Evolutionary conservation across 2,797 vertebrate genomes (phyloP), one percentile per base, ranked within the genome.

Genomic region (Notolabrus celidotus): DNA sequence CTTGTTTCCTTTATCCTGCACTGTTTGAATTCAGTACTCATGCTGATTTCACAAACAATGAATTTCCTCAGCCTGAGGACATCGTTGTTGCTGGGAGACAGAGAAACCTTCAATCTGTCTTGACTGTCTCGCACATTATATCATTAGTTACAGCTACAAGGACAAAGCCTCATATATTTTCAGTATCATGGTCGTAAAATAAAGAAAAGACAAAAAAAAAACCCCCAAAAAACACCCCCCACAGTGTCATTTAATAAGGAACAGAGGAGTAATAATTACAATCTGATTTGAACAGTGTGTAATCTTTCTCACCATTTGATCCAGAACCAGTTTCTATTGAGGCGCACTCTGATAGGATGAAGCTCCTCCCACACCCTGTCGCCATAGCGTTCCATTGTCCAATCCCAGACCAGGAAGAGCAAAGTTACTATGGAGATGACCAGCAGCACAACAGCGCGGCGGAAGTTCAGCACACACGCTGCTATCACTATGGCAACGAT

Each of bases 401-500:
- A 89, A 89, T 97, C 95, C 96, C 96, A 96, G 79, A 74, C 79
- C 69, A 95, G 79, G 85, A 96, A 97, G 82, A 95, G 94, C 33
- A 92, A 38, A 57, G 51, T 88, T 25, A 90, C 27, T 62, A 94
- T 5, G 0, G 94, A 94, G 84, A 96, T 41, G 47, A 95, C 82
- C 66, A 97, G 91, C 38, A 97, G 93, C 14, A 89, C 91, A 6
- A 96, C 71, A 19, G 95, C 95, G 79, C 92, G 93, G 23, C 76
- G 86, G 67, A 97, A 95, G 88, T 97, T 95, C 71, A 95, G 54
- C 62, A 74, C 86, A 71, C 96, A 96, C 34, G 96, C 95, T 5
- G 93, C 88, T 53, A 89, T 92, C 76, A 97, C 88, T 83, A 87
- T 41, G 23, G 86, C 86, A 84, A 95, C 57, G 20, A 91, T 94